These are phyloP conservation scores for Xylota segnis DNA, from an alignment of 2,888 invertebrate genomes.

Conservation along the genomic window DNA sequence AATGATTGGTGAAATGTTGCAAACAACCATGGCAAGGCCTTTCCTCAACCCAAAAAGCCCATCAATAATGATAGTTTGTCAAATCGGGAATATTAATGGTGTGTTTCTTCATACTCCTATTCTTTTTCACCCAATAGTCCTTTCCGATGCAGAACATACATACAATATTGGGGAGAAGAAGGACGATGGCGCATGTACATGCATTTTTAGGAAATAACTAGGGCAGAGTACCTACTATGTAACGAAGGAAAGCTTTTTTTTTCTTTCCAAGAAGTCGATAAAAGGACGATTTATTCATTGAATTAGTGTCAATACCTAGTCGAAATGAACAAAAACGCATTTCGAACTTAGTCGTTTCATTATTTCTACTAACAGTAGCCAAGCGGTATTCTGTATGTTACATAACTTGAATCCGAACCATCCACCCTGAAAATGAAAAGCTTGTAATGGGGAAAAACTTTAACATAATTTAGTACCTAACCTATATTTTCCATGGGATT, in stretches of 20 bases:
- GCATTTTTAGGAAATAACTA: constrained; percentile 50
- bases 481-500: constrained; percentile 62
- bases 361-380: background rate
- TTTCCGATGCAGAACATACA: constrained; percentile 1
- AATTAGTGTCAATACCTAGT: background rate
- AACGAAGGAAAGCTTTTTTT: constrained; percentile 46
- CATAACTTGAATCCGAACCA: constrained; percentile 51
- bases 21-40: constrained; percentile 29
- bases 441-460: constrained; percentile 40
- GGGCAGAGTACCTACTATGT: constrained; percentile 48
- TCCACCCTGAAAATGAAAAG: constrained; percentile 47
- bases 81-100: constrained; percentile 32
- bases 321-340: background rate
- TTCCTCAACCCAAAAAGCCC: background rate
- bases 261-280: constrained; percentile 19
- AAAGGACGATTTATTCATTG: constrained; percentile 6
- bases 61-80: constrained; percentile 37
- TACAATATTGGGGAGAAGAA: background rate
- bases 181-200: constrained; percentile 42
- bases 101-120: background rate
- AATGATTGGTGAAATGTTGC: constrained; percentile 22
- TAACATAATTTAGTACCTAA: constrained; percentile 50
- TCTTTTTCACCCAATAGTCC: constrained; percentile 8
- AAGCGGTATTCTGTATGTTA: constrained; percentile 31
- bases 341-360: background rate